phyloP scores from a whole-genome alignment of 2,888 invertebrate species.

The Vanessa cardui region DNA sequence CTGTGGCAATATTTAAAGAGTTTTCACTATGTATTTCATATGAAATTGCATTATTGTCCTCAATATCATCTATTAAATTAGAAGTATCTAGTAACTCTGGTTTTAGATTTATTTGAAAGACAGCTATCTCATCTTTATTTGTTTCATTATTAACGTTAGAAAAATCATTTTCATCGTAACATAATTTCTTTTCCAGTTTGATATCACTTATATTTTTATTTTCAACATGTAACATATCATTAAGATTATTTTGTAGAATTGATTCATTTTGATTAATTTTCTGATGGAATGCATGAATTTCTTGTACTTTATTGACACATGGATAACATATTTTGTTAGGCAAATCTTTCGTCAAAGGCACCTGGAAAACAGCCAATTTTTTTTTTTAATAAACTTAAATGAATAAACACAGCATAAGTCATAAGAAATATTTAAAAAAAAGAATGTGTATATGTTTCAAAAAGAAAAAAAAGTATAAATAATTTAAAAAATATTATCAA shows the following conservation, averaged over 20 bases:
- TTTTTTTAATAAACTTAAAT: no score
- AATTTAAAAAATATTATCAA: no score
- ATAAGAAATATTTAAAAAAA: no score
- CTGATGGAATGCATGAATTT: slow-evolving; percentile 49
- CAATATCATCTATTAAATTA: slow-evolving; percentile 10
- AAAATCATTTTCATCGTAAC: slow-evolving; percentile 19
- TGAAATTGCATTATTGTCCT: not conserved
- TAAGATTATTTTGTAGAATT: slow-evolving; percentile 44
- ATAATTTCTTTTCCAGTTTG: slow-evolving; percentile 14
- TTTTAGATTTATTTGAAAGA: slow-evolving; percentile 8
- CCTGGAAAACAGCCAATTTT: slow-evolving; percentile 48
- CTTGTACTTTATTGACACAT: slow-evolving; percentile 52
- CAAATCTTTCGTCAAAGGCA: slow-evolving; percentile 46
- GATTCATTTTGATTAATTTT: slow-evolving; percentile 52
- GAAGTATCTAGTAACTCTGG: slow-evolving; percentile 3
- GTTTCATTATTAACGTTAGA: not conserved
- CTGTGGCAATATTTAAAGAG: slow-evolving; percentile 11
- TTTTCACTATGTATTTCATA: slow-evolving; percentile 10
- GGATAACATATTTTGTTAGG: slow-evolving; percentile 54
- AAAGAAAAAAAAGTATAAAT: slow-evolving; percentile 17
- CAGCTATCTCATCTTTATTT: not conserved
- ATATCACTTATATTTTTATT: slow-evolving; percentile 1
- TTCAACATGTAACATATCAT: slow-evolving; percentile 11
- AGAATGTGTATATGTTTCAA: not conserved
- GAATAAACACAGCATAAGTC: no score